phyloP scores from a whole-genome alignment of 2,797 vertebrate genomes.

The Manis javanica region DNA sequence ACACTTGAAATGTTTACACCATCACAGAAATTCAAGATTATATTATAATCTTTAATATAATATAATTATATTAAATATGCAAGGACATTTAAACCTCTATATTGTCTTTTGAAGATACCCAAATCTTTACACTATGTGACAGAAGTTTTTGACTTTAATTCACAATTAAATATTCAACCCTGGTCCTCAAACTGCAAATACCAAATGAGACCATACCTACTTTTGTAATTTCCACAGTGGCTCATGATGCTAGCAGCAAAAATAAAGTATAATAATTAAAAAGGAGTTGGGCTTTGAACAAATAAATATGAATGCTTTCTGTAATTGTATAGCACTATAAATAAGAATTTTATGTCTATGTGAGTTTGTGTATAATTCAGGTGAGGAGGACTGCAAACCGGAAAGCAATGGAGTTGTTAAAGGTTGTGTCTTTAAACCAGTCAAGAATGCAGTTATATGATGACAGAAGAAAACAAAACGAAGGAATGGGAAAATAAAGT shows the following conservation, averaged over 20 bases:
- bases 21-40: background rate
- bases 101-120: background rate
- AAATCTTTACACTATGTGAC: background rate
- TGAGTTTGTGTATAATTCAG: background rate
- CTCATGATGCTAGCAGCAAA: background rate
- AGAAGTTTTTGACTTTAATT: background rate
- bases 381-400: background rate
- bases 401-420: background rate
- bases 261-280: background rate
- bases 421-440: background rate
- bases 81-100: background rate
- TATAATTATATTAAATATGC: background rate
- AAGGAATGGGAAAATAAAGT: background rate
- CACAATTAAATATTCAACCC: background rate
- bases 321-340: background rate
- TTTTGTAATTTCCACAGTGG: background rate
- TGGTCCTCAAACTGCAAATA: background rate
- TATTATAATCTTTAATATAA: too few species aligned
- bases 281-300: background rate
- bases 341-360: background rate
- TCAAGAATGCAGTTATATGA: background rate
- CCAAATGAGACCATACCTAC: background rate
- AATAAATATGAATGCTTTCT: background rate
- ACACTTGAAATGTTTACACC: background rate
- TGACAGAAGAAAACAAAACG: background rate